These are phyloP conservation scores for Turdus rufiventris DNA, from an alignment of 2,113 vertebrate species.

Conservation along the genomic window DNA sequence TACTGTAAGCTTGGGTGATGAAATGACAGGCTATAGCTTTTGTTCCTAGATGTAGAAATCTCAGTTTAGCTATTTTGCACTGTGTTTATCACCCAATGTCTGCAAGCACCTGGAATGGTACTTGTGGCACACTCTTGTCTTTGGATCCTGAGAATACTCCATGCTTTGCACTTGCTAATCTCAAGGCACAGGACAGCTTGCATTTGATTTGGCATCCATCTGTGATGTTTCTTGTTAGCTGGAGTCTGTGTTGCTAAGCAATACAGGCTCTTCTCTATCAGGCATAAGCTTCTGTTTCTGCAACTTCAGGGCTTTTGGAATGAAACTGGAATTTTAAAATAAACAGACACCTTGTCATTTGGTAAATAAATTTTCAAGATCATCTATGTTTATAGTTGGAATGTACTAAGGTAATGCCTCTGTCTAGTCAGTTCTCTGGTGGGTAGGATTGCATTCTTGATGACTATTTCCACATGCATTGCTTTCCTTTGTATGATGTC, in stretches of 20 bases:
- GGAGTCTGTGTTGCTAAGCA: conserved; percentile 46
- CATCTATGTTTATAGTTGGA: background rate
- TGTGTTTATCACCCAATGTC: background rate
- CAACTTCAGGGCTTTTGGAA: conserved; percentile 47
- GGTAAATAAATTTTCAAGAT: background rate
- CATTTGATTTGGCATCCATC: conserved; percentile 9
- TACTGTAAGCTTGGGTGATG: background rate
- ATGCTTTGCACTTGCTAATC: background rate
- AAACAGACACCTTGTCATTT: conserved; percentile 1
- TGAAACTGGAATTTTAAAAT: conserved; percentile 9
- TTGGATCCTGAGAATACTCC: background rate
- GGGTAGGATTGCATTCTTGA: background rate
- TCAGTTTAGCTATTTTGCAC: background rate
- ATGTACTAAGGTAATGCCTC: background rate
- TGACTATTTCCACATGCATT: background rate
- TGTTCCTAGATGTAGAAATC: background rate
- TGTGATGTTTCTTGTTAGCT: conserved; percentile 9
- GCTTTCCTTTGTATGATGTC: background rate
- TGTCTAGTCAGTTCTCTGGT: background rate
- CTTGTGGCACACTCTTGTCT: background rate
- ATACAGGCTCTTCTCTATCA: background rate
- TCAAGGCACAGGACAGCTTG: conserved; percentile 1
- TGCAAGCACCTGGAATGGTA: background rate
- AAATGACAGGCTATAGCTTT: background rate
- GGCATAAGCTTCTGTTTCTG: background rate